Conservation (phyloP, 2,888 invertebrate species). For the Coelopa pilipes region DNA sequence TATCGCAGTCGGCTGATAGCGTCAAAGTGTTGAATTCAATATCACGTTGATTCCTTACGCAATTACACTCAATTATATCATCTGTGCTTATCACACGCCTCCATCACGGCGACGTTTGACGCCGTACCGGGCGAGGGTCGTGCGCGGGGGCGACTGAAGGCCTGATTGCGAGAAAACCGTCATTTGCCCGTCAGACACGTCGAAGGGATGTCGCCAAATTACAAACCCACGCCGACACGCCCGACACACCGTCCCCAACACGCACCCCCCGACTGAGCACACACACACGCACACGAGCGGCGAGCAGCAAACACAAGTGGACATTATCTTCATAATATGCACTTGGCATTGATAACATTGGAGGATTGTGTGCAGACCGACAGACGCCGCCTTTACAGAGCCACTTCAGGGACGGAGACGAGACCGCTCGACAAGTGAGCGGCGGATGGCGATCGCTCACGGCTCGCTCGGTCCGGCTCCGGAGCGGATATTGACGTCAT, state of each 20-base stretch:
- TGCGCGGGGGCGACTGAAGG: not conserved
- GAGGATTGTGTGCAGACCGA: conserved; percentile 4
- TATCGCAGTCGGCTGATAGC: not conserved
- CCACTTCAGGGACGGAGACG: not conserved
- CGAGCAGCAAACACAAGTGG: too few species aligned
- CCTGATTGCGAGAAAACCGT: not conserved
- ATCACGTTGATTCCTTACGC: conserved; percentile 15
- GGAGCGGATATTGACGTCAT: not conserved
- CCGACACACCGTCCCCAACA: too few species aligned
- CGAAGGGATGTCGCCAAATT: too few species aligned
- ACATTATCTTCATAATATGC: conserved; percentile 32
- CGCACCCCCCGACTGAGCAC: too few species aligned
- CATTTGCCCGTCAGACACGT: too few species aligned
- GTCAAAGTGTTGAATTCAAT: conserved; percentile 1
- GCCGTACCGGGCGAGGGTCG: not conserved
- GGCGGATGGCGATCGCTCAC: not conserved
- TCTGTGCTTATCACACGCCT: conserved; percentile 12
- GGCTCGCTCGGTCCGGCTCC: not conserved
- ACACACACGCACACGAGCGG: too few species aligned
- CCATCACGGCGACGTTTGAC: not conserved
- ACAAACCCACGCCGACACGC: too few species aligned
- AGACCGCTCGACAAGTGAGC: not conserved
- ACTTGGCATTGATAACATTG: conserved; percentile 25
- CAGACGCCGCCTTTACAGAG: not conserved
- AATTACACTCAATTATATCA: conserved; percentile 21